These are phyloP conservation scores for Caenorhabditis latens DNA, from an alignment of 1,140 invertebrate species.

Conservation along the genomic window DNA sequence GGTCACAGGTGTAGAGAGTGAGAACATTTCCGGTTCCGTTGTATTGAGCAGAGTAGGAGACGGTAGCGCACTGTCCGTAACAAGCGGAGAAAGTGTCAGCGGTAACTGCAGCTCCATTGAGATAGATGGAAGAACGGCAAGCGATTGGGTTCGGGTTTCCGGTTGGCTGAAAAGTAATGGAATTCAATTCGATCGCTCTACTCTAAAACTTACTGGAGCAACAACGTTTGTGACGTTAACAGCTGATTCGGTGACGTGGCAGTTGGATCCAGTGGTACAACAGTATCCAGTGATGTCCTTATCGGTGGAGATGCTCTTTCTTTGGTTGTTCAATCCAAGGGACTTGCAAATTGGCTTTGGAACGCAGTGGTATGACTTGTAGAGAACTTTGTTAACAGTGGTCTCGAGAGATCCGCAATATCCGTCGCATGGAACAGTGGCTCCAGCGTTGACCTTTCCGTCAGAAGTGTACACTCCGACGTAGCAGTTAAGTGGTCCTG, in stretches of 20 bases:
- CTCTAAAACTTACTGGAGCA: neutral
- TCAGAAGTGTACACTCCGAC: constrained; percentile 53
- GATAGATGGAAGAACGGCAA: constrained; percentile 54
- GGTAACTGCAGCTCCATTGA: constrained; percentile 8
- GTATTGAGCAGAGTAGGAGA: constrained; percentile 45
- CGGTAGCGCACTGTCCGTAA: constrained; percentile 55
- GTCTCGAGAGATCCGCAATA: constrained; percentile 55
- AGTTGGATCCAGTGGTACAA: constrained; percentile 37
- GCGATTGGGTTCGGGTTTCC: constrained; percentile 34
- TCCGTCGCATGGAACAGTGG: constrained; percentile 40
- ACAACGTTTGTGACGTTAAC: constrained; percentile 17
- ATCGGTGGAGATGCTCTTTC: constrained; percentile 41
- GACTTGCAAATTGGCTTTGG: constrained; percentile 27
- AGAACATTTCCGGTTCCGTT: neutral
- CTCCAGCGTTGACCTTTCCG: constrained; percentile 51
- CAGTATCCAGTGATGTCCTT: constrained; percentile 56
- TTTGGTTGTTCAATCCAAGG: constrained; percentile 46
- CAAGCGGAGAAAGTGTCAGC: constrained; percentile 41
- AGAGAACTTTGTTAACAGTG: neutral
- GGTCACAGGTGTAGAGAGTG: constrained; percentile 60
- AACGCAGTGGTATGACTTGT: constrained; percentile 53
- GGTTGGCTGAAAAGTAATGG: neutral
- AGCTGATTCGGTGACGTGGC: neutral
- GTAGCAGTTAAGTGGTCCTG: constrained; percentile 56
- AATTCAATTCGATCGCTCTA: neutral